Percentiles rank a stretch among this genome's conserved stretches.
phyloP scores from a whole-genome alignment of 2,797 vertebrate species.

The Rhynchotus rufescens region DNA sequence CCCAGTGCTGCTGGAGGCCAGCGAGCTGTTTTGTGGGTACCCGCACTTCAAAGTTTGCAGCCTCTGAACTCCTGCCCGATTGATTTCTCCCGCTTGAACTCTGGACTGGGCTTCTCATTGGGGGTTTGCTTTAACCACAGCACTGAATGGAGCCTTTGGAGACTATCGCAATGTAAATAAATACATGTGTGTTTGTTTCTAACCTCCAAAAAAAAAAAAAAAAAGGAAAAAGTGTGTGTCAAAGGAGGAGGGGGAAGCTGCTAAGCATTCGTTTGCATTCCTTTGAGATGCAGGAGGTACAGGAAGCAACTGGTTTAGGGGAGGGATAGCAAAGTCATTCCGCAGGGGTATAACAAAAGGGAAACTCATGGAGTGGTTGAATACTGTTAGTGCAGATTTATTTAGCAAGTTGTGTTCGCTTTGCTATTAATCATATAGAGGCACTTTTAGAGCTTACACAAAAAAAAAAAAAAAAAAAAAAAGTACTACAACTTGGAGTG shows the following conservation, averaged over 20 bases:
- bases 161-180: slow-evolving; percentile 59
- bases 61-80: neutral
- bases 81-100: neutral
- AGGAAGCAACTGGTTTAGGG: slow-evolving; percentile 30
- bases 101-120: slow-evolving; percentile 5
- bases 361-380: slow-evolving; percentile 5
- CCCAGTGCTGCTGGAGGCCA: neutral
- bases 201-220: neutral
- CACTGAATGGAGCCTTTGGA: slow-evolving; percentile 10
- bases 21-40: neutral
- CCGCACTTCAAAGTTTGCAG: neutral
- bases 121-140: neutral
- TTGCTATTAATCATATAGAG: neutral
- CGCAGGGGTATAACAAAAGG: slow-evolving; percentile 19
- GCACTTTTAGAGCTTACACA: neutral
- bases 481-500: neutral
- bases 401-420: slow-evolving; percentile 28
- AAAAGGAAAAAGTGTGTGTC: neutral
- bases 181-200: slow-evolving; percentile 43
- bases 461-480: neutral
- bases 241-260: slow-evolving; percentile 35
- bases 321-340: slow-evolving; percentile 23
- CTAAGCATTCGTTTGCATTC: slow-evolving; percentile 38
- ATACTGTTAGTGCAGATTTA: slow-evolving; percentile 45
- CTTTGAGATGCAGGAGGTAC: slow-evolving; percentile 62